A percentile compares a stretch with the other conserved stretches of the same genome.
Evolutionary conservation across 1,140 invertebrate species (phyloP).

Genomic region (Aphis craccivora): DNA sequence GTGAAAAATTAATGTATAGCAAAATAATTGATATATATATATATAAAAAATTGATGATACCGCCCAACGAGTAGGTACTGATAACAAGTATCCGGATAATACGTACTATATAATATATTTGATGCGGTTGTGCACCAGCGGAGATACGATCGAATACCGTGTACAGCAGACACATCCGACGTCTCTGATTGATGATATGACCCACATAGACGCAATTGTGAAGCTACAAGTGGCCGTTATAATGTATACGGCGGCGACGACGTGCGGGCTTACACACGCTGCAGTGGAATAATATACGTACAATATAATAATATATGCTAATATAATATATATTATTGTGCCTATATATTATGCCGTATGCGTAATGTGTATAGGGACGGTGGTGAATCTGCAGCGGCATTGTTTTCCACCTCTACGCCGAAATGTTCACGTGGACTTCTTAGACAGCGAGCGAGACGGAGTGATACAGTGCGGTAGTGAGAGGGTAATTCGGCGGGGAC

Average conservation of each 20-base stretch:
- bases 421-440: background rate
- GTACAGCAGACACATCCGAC: constrained; percentile 12
- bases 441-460: background rate
- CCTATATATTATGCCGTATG: no score
- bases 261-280: background rate
- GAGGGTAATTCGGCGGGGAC: no score
- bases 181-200: constrained; percentile 44
- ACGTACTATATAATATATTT: background rate
- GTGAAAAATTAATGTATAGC: no score
- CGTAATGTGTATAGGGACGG: background rate
- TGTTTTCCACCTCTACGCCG: background rate
- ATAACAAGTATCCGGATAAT: background rate
- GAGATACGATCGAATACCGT: constrained; percentile 26
- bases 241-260: background rate
- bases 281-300: background rate
- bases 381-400: background rate
- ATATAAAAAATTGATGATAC: background rate
- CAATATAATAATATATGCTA: no score
- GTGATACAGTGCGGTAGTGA: no score
- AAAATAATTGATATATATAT: no score
- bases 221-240: constrained; percentile 30
- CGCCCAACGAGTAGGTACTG: background rate
- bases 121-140: background rate
- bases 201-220: constrained; percentile 28
- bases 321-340: background rate